These are phyloP conservation scores for Hipparchia semele DNA, from an alignment of 2,888 invertebrate species.

Conservation along the genomic window DNA sequence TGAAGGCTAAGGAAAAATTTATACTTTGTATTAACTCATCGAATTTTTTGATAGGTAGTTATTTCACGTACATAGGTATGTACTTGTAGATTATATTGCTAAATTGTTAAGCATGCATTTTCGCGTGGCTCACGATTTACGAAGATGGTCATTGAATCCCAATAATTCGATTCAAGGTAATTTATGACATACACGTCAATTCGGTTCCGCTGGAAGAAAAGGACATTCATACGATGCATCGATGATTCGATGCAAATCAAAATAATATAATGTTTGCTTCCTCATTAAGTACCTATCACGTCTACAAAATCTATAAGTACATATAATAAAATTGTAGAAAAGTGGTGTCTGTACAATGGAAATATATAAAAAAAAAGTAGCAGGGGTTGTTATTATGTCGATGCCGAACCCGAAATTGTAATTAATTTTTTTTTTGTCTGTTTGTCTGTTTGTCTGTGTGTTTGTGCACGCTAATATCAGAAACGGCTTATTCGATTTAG, in stretches of 20 bases:
- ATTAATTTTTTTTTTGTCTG: no score
- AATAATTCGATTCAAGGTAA: conserved; percentile 36
- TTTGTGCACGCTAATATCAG: no score
- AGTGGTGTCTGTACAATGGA: no score
- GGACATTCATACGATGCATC: conserved; percentile 25
- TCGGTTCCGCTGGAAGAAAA: conserved; percentile 28
- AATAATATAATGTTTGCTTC: conserved; percentile 3
- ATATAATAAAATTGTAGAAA: no score
- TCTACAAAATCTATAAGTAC: conserved; percentile 5
- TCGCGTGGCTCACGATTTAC: conserved; percentile 15
- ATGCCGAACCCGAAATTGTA: no score
- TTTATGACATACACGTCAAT: conserved; percentile 34
- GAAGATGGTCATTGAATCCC: conserved; percentile 30
- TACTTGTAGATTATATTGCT: background rate
- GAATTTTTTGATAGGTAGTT: background rate
- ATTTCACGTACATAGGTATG: background rate
- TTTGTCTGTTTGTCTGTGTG: no score
- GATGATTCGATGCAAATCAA: conserved; percentile 25
- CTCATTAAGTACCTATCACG: background rate
- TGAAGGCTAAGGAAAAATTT: no score
- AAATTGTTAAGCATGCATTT: conserved; percentile 13
- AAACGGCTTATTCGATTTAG: no score
- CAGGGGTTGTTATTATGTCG: no score
- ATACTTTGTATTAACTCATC: no score
- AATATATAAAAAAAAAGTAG: no score